Evolutionary conservation across 2,113 vertebrate genomes (phyloP).

Genomic region (Mastomys coucha): DNA sequence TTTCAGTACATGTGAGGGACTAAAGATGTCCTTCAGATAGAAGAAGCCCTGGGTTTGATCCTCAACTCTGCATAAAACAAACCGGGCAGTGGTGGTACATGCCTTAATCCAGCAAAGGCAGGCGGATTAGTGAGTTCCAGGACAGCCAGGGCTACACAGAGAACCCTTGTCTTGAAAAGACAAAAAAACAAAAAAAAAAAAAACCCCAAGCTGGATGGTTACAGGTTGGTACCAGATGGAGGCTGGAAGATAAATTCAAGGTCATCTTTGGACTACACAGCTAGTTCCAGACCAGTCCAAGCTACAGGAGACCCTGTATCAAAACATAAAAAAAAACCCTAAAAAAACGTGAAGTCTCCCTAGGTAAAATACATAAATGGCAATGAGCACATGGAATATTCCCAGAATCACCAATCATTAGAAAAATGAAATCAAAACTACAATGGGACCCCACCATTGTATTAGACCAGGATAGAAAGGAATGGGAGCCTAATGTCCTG

Average conservation of each 20-base stretch:
- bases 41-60: not conserved
- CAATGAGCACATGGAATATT: conserved; percentile 50
- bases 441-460: not conserved
- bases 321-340: not conserved
- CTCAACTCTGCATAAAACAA: not conserved
- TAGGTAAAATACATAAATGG: conserved; percentile 45
- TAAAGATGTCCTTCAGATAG: not conserved
- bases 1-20: not conserved
- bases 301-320: not conserved
- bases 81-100: too few species aligned
- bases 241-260: not conserved
- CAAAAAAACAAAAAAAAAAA: too few species aligned
- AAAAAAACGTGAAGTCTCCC: not conserved
- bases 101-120: too few species aligned
- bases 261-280: not conserved
- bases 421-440: conserved; percentile 55
- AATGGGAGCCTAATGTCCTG: not conserved
- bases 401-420: conserved; percentile 14
- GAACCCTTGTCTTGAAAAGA: too few species aligned
- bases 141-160: too few species aligned
- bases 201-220: not conserved
- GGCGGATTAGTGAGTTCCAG: too few species aligned
- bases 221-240: not conserved
- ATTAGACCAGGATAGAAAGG: conserved; percentile 1
- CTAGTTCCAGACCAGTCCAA: too few species aligned